Percentiles rank a stretch among this genome's conserved stretches.
Conservation (phyloP, 2,888 invertebrate genomes). For the Gibbula magus region DNA sequence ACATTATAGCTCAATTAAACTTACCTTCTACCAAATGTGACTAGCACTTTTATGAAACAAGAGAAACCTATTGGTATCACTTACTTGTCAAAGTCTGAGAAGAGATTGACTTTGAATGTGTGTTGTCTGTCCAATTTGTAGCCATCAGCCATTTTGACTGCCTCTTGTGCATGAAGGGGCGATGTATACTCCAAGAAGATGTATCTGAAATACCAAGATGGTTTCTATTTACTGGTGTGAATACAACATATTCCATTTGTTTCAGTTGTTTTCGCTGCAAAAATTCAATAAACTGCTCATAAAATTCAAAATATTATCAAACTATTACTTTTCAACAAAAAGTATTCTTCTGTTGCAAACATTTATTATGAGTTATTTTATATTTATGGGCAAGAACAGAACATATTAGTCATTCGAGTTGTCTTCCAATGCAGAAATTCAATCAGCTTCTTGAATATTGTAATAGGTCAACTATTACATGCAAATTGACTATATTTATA, state of each 20-base stretch:
- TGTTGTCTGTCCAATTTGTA: conserved; percentile 97
- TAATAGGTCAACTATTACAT: no score
- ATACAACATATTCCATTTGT: no score
- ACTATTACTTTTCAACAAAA: neutral
- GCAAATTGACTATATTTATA: no score
- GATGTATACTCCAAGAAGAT: conserved; percentile 94
- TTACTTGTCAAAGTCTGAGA: conserved; percentile 95
- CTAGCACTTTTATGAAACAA: neutral
- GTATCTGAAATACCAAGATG: conserved; percentile 80
- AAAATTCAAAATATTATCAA: neutral
- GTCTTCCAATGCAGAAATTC: neutral
- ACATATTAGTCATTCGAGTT: no score
- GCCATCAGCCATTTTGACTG: conserved; percentile 90
- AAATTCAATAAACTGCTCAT: no score
- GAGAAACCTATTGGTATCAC: conserved; percentile 65
- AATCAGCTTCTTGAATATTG: no score
- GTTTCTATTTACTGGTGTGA: no score
- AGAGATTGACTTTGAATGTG: conserved; percentile 93
- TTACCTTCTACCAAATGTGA: neutral
- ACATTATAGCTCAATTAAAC: no score
- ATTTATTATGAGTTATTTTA: neutral
- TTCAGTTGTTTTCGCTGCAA: no score
- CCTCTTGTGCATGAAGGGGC: conserved; percentile 89
- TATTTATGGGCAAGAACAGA: neutral
- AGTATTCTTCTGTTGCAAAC: neutral